Evolutionary conservation across 2,888 invertebrate species (phyloP).

Genomic region (Hipparchia semele): DNA sequence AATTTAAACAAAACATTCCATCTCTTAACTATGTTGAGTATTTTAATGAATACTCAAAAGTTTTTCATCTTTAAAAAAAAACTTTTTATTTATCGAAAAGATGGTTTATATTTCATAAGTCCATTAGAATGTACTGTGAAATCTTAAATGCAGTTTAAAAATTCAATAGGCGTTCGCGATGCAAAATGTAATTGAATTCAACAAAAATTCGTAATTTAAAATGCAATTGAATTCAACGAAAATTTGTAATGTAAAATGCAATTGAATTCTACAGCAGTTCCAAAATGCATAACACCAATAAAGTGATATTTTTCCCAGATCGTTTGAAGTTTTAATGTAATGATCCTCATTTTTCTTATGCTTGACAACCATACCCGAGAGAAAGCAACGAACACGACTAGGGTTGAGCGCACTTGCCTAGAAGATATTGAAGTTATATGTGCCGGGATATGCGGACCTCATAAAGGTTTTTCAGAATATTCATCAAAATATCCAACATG

Average conservation of each 20-base stretch:
- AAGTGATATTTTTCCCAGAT: too few species aligned
- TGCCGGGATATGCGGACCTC: too few species aligned
- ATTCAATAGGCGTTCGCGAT: not conserved
- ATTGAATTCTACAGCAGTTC: not conserved
- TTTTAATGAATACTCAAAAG: conserved; percentile 1
- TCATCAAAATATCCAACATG: conserved; percentile 5
- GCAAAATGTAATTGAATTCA: not conserved
- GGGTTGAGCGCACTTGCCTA: too few species aligned
- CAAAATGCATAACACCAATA: too few species aligned
- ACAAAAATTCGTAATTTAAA: not conserved
- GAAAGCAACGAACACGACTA: too few species aligned
- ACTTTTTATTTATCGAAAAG: too few species aligned
- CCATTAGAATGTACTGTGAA: too few species aligned
- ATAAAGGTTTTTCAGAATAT: not conserved
- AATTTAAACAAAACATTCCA: not conserved
- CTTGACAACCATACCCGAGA: too few species aligned
- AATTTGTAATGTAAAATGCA: not conserved
- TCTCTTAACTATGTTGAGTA: not conserved
- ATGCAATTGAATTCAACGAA: not conserved
- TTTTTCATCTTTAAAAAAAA: not conserved
- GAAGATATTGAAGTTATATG: not conserved
- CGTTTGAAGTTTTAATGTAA: too few species aligned
- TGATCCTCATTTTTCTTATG: too few species aligned
- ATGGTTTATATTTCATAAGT: too few species aligned
- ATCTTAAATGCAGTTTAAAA: too few species aligned